Conservation (phyloP, 2,888 invertebrate species). For the Tribolium freemani region DNA sequence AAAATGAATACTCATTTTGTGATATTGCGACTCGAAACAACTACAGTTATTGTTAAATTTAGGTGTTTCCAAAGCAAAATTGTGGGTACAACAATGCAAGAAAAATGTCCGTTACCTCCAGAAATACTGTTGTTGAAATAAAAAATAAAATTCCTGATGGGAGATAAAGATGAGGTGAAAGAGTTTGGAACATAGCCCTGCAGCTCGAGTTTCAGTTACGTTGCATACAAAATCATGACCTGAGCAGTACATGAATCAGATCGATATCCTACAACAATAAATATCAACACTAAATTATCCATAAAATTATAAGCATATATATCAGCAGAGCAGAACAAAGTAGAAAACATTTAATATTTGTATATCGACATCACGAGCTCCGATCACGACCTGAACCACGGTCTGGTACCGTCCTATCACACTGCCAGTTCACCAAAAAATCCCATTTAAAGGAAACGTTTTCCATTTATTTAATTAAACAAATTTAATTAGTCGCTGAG, state of each 20-base stretch:
- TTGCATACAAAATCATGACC: slow-evolving; percentile 52
- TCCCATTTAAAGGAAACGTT: not conserved
- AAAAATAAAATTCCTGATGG: not conserved
- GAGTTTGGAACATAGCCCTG: slow-evolving; percentile 13
- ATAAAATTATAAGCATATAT: slow-evolving; percentile 67
- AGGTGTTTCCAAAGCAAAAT: too few relatives aligned
- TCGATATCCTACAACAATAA: slow-evolving; percentile 59
- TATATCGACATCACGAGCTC: slow-evolving; percentile 66
- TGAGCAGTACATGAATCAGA: slow-evolving; percentile 57
- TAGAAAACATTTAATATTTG: slow-evolving; percentile 68
- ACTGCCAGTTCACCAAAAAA: not conserved
- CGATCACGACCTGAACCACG: slow-evolving; percentile 58
- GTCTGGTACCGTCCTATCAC: slow-evolving; percentile 51
- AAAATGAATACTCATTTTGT: too few relatives aligned
- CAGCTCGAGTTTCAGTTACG: slow-evolving; percentile 17
- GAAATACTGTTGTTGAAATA: too few relatives aligned
- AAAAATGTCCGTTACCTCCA: too few relatives aligned
- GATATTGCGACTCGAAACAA: too few relatives aligned
- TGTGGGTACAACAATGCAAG: too few relatives aligned
- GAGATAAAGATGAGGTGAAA: slow-evolving; percentile 4
- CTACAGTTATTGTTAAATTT: too few relatives aligned
- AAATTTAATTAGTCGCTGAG: slow-evolving; percentile 16
- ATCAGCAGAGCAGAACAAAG: slow-evolving; percentile 63
- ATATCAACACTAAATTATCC: slow-evolving; percentile 64
- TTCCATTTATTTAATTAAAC: slow-evolving; percentile 7